Evolutionary conservation across 1,140 invertebrate genomes (phyloP).

Genomic region (Zeugodacus cucurbitae): DNA sequence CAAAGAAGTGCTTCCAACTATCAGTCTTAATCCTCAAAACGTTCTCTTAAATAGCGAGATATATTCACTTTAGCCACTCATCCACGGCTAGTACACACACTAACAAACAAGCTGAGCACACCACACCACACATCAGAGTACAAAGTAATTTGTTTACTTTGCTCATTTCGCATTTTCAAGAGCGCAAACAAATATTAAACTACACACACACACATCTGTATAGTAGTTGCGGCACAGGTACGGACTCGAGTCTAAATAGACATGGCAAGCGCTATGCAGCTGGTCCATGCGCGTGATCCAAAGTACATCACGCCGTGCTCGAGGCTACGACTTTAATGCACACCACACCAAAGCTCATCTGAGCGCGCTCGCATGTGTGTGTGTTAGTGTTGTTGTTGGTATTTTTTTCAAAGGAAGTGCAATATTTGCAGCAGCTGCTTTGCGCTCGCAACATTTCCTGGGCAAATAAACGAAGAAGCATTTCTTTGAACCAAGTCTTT

Average conservation of each 20-base stretch:
- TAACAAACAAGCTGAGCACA: no score
- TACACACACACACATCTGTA: background rate
- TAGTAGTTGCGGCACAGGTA: no score
- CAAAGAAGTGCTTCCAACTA: background rate
- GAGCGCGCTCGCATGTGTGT: background rate
- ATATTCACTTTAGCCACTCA: background rate
- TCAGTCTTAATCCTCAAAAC: background rate
- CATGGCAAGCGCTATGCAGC: no score
- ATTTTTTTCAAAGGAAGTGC: background rate
- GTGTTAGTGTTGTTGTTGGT: background rate
- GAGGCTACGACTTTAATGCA: background rate
- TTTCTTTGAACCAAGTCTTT: background rate
- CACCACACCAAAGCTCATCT: background rate
- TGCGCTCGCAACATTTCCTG: background rate
- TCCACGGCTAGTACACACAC: no score
- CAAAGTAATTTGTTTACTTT: background rate
- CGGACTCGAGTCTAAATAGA: no score
- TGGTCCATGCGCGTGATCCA: no score
- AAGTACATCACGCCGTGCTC: no score
- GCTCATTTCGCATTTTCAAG: background rate
- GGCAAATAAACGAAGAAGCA: background rate
- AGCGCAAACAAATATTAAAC: background rate
- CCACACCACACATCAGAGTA: no score
- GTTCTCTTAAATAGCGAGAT: background rate
- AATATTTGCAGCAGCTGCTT: constrained; percentile 28